A percentile compares a stretch with the other conserved stretches of the same genome.
Evolutionary conservation across 2,888 invertebrate genomes (phyloP).

Genomic region (Euclidia mi): DNA sequence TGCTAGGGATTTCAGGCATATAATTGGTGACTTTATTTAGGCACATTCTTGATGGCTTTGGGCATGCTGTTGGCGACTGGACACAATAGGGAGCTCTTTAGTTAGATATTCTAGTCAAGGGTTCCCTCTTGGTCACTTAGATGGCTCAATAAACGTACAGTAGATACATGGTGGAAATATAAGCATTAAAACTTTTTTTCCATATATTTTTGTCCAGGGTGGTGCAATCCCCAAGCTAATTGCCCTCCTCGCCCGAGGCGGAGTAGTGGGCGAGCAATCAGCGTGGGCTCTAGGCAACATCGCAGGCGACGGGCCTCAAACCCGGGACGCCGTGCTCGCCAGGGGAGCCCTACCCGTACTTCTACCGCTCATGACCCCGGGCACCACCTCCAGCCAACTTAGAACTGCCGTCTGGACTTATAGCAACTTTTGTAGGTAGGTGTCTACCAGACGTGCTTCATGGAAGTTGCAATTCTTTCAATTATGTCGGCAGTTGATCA

Average conservation of each 20-base stretch:
- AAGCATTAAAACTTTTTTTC: too few relatives aligned
- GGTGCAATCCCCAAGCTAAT: constrained; percentile 97
- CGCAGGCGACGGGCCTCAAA: constrained; percentile 95
- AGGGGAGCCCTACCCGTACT: constrained; percentile 92
- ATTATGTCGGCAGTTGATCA: too few relatives aligned
- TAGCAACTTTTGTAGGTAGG: constrained; percentile 95
- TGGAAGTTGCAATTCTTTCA: constrained; percentile 36
- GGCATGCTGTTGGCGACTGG: too few relatives aligned
- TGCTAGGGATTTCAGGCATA: too few relatives aligned
- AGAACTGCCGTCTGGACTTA: constrained; percentile 98
- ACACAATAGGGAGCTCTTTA: too few relatives aligned
- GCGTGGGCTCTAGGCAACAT: constrained; percentile 99
- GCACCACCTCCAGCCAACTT: constrained; percentile 90
- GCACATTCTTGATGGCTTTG: too few relatives aligned
- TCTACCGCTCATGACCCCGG: constrained; percentile 88
- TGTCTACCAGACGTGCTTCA: background rate
- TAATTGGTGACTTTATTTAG: too few relatives aligned
- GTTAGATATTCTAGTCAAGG: too few relatives aligned
- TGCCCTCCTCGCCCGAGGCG: constrained; percentile 92
- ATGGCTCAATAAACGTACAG: too few relatives aligned
- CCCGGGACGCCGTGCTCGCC: constrained; percentile 95
- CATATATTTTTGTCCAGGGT: constrained; percentile 81
- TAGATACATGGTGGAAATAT: too few relatives aligned
- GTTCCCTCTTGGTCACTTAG: too few relatives aligned
- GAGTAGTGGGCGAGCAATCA: constrained; percentile 97